Evolutionary conservation across 2,888 invertebrate genomes (phyloP).

Genomic region (Chloroclystis v-ata): DNA sequence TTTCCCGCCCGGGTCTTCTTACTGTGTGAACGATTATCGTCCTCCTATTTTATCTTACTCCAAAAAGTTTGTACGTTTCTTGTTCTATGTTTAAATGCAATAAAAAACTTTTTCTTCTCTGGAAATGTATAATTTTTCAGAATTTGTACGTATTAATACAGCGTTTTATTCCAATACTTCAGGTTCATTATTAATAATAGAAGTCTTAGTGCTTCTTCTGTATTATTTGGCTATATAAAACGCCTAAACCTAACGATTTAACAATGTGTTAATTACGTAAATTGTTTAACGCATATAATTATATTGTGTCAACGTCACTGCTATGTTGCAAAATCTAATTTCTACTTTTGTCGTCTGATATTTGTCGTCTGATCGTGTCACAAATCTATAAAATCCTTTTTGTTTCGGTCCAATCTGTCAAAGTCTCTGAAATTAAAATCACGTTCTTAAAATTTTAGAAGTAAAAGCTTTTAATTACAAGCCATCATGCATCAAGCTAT

Average conservation of each 20-base stretch:
- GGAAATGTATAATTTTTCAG: slow-evolving; percentile 30
- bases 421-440: slow-evolving; percentile 24
- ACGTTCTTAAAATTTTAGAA: not conserved
- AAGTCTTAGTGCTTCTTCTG: no score
- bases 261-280: no score
- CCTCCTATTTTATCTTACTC: slow-evolving; percentile 46
- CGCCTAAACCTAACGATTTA: no score
- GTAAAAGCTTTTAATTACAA: not conserved
- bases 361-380: no score
- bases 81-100: slow-evolving; percentile 35
- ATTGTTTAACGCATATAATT: no score
- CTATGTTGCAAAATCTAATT: no score
- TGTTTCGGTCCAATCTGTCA: slow-evolving; percentile 7
- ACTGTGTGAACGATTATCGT: slow-evolving; percentile 72
- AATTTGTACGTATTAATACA: slow-evolving; percentile 20
- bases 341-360: no score
- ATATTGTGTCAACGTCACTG: no score
- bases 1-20: slow-evolving; percentile 42
- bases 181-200: no score
- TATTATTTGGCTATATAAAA: no score
- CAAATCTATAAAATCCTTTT: not conserved
- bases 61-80: slow-evolving; percentile 44
- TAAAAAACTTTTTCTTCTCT: slow-evolving; percentile 28
- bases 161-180: slow-evolving; percentile 1
- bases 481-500: not conserved